phyloP scores from a whole-genome alignment of 1,140 invertebrate genomes.

The Megalopta genalis region DNA sequence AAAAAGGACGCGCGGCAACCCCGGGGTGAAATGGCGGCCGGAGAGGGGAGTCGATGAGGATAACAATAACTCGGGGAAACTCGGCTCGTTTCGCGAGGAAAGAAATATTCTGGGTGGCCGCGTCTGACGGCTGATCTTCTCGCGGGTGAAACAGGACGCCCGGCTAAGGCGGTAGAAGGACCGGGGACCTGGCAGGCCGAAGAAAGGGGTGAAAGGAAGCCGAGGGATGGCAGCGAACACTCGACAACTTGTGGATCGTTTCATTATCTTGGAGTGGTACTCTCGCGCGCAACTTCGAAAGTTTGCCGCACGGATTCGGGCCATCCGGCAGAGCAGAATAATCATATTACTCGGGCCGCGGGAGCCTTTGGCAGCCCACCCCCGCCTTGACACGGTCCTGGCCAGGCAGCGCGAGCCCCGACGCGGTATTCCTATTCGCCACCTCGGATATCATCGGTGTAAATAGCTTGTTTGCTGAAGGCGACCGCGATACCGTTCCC shows the following conservation, averaged over 20 bases:
- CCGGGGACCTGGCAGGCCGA: constrained; percentile 16
- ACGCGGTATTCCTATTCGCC: constrained; percentile 49
- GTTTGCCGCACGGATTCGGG: constrained; percentile 67
- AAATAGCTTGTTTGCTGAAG: constrained; percentile 39
- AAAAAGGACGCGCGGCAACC: too few species aligned
- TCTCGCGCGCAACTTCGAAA: constrained; percentile 69
- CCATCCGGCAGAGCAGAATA: constrained; percentile 70
- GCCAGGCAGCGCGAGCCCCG: constrained; percentile 46
- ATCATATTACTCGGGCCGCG: constrained; percentile 68
- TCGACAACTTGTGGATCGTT: constrained; percentile 76
- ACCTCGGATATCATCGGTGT: constrained; percentile 51
- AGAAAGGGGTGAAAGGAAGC: constrained; percentile 12
- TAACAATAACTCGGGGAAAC: not conserved
- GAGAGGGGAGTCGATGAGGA: not conserved
- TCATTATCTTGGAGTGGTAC: constrained; percentile 74
- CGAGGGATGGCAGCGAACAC: constrained; percentile 37
- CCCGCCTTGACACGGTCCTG: constrained; percentile 54
- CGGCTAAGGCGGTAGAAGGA: not conserved
- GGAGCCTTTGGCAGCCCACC: constrained; percentile 56
- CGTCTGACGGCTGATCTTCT: not conserved
- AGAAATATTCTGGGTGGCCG: not conserved
- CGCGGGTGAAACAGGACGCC: not conserved
- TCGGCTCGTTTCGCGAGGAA: not conserved
- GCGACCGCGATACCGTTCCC: not conserved
- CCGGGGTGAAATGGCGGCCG: too few species aligned